Evolutionary conservation across 2,888 invertebrate species (phyloP), one percentile per base, ranked within the genome.

Genomic region (Stenodema calcarata): DNA sequence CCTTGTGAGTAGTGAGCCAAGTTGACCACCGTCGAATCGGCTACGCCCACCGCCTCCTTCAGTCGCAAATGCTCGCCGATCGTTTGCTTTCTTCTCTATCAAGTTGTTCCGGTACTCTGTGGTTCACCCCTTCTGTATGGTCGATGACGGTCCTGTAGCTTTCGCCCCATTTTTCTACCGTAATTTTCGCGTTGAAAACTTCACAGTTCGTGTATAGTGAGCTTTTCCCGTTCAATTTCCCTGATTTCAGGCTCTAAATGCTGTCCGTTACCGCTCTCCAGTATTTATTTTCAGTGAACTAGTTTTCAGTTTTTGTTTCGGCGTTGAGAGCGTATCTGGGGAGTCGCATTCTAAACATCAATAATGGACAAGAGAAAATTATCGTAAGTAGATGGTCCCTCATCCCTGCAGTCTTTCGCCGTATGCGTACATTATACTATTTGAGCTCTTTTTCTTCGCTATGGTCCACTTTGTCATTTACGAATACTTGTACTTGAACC

Each of bases 291-390:
- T 41, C 73, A n/a, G 73, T 35, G 73, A 30, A 30, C 18, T 73
- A 73, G 73, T 73, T 73, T 73, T 35, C 35, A 23, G 62, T 62
- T 41, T 73, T 73, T 16, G n/a, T 30, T 73, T n/a, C 30, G 41
- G 73, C 73, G 73, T 73, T 73, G 73, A 62, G 28, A 35, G 14
- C 41, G 30, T 73, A 73, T 35, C 35, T 27, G 78, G 28, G 35
- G 73, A 42, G 78, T 73, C 44, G 84, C 84, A 84, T 84, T 73
- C 75, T 30, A 84, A 84, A 84, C 84, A 75, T 84, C 79, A 78
- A 87, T 85, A 87, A 91, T 91, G 91, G 91, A 91, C 87, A 90
- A 90, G 88, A 90, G 91, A 90, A 91, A 91, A 91, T 90, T 91
- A 90, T 91, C 91, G 91, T 91, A 90, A 91, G 91, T 91, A 90